Base-by-base conservation (phyloP, 2,888 invertebrate species). In the Serripes groenlandicus region DNA sequence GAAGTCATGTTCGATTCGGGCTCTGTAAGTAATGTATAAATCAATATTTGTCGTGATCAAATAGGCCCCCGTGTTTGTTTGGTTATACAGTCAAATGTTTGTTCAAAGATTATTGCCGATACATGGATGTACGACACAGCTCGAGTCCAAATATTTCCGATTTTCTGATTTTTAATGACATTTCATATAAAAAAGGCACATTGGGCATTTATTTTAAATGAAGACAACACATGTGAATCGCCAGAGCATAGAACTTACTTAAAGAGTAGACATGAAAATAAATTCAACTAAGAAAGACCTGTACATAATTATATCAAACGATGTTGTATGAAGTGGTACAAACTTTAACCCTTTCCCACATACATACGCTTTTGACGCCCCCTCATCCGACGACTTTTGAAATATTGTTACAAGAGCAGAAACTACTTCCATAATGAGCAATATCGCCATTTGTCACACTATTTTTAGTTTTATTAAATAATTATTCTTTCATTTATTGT, bases 41-140 rank as follows among this genome's bases (percentile, higher is more conserved):
- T 76, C 76, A 76, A 70, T 76, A 76, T 70, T 69, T 70, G 60
- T 37, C 62, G 21, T 70, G 30, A 37, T 64, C 60, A 35, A 74
- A 49, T 26, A 60, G 35, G 15, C 49, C 62, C 23, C 26, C 15
- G 9, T 28, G 32, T 62, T 42, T 42, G 37, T 23, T 49, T n/a
- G n/a, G n/a, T 49, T 49, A 21, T 15, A 49, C 49, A 2, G 49
- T 49, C 15, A 3, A 49, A 49, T 49, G 21, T 49, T 49, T 49
- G 49, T 49, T 5, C 2, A 5, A 3, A 21, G 7, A 15, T 49
- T 49, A 49, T 5, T 21, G 49, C 2, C 49, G 49, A 49, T 49
- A 49, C 49, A 3, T 15, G 49, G 49, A 49, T 21, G 15, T 15
- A 5, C 49, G 7, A 49, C 49, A 15, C 21, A 49, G 18, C 21